A percentile compares a stretch with the other conserved stretches of the same genome.
phyloP scores from a whole-genome alignment of 2,888 invertebrate species.

The Cecidostiba fungosa region DNA sequence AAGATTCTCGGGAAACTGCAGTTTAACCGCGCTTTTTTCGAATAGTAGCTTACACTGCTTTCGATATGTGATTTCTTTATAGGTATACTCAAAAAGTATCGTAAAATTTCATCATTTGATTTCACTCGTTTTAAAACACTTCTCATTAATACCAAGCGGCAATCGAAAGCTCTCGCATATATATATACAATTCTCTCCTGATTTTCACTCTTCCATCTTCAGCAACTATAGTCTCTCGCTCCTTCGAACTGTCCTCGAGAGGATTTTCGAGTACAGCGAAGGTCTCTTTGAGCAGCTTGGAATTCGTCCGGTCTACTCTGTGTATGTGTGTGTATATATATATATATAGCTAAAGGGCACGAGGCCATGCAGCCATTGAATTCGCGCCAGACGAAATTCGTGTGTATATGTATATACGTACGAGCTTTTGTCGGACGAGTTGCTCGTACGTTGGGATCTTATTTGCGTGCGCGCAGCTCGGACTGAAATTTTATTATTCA shows the following conservation, averaged over 20 bases:
- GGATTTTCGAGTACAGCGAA: background rate
- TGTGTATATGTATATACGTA: background rate
- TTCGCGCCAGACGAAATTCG: conserved; percentile 23
- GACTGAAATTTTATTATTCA: conserved; percentile 4
- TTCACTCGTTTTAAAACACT: background rate
- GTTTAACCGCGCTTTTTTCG: background rate
- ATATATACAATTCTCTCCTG: background rate
- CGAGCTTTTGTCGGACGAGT: background rate
- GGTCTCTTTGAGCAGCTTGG: background rate
- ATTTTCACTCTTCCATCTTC: background rate
- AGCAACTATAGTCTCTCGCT: background rate
- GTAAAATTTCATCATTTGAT: too few species aligned
- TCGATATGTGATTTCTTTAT: background rate
- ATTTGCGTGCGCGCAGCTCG: conserved; percentile 15
- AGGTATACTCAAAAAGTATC: too few species aligned
- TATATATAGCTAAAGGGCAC: conserved; percentile 10
- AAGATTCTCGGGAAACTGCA: background rate
- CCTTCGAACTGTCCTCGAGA: background rate
- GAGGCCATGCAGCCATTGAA: conserved; percentile 43
- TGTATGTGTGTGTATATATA: too few species aligned
- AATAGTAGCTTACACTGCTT: background rate
- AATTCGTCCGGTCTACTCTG: background rate
- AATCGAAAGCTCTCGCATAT: background rate
- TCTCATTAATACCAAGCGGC: background rate
- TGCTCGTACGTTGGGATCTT: background rate